Evolutionary conservation across 2,888 invertebrate genomes (phyloP), one percentile per base, ranked within the genome.

Genomic region (Entomobrya multifasciata): DNA sequence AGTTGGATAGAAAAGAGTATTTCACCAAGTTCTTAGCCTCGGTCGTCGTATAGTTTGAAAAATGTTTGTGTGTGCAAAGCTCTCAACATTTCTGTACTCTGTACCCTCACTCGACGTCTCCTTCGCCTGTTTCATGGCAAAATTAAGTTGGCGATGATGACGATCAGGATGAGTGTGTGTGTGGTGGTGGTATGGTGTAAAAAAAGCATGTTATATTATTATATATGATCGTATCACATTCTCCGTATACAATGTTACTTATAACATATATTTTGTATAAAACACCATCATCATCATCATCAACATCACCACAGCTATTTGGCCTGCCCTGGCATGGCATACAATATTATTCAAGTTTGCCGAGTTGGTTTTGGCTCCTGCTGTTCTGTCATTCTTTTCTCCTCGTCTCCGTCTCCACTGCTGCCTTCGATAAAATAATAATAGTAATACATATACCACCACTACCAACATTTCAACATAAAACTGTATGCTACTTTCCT

Each of bases 351-450:
- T 67, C 25, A 70, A 70, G 25, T 81, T 81, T 60, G 60, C 74
- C 47, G 60, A 82, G 82, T 83, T 83, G 76, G 83, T 76, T 76
- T 62, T 55, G 65, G 62, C 74, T 82, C 82, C 82, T 74, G 82
- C 82, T 82, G 82, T 82, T 82, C 81, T 78, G 57, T 80, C 79
- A 67, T 80, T 80, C 79, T 41, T 36, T 78, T 27, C 47, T 67
- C 52, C n/a, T 77, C 52, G 5, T 25, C 49, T 72, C 27, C 60
- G 10, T 8, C 52, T 8, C 49, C 52, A 44, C 52, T 49, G 17
- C 52, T 49, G 30, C 52, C 55, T 62, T 30, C n/a, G 41, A n/a
- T 65, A 67, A 36, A 36, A 67, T 67, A 67, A 67, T 67, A 67
- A 15, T 44, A 62, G n/a, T 30, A n/a, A 5, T 20, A 55, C 17